Evolutionary conservation across 2,113 vertebrate genomes (phyloP), one percentile per base, ranked within the genome.

Genomic region (Bucco capensis): DNA sequence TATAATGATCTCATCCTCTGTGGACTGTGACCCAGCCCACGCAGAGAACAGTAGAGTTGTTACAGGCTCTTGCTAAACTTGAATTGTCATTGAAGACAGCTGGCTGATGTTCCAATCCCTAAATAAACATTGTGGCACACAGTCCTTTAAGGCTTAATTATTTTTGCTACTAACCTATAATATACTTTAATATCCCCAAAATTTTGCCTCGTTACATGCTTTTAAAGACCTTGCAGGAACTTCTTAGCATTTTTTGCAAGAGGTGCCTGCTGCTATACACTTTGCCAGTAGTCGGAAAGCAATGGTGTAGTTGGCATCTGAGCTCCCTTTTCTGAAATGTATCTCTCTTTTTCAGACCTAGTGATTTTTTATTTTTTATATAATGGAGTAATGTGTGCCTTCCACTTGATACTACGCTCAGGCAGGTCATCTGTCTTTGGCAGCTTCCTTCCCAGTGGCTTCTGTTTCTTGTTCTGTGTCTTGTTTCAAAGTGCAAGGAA

Each of bases 91-190:
- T 80, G 77, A 60, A 80, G 64, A 30, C 19, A 7, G n/a, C 27
- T 73, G 62, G 18, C 49, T 86, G n/a, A 46, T 56, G 31, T 28
- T 33, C 16, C 33, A 10, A 38, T 57, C 19, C 24, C 37, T 46
- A 86, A 0, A 8, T 47, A 24, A 8, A 5, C 6, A 3, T 77
- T 83, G 23, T 40, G 11, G 14, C 0, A 3, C 44, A 10, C 4
- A 21, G 13, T 40, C 42, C 14, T 61, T 40, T 66, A 16, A 9
- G 14, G 3, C 22, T 79, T 38, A 30, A 25, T 70, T 56, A 24
- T 44, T 88, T 81, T 83, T 80, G 58, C 27, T 70, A 12, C 18
- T 73, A 56, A 69, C 15, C 10, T 14, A 16, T 69, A 78, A 33
- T 30, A 50, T 12, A 16, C 21, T 35, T 12, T 33, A 28, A 61